A percentile compares a stretch with the other conserved stretches of the same genome.
phyloP scores from a whole-genome alignment of 2,797 vertebrate species.

The Pitangus sulphuratus region DNA sequence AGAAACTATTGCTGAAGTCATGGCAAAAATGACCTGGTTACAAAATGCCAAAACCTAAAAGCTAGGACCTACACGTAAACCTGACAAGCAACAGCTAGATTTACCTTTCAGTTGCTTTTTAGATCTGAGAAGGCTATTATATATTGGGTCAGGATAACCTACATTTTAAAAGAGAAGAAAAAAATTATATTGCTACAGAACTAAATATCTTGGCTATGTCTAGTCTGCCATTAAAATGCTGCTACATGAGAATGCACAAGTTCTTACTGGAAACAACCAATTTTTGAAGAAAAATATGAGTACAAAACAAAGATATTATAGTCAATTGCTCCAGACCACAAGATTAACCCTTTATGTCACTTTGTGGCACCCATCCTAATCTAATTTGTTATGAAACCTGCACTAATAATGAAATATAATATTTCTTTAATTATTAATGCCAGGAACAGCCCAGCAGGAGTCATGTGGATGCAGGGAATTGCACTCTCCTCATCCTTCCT shows the following conservation, averaged over 20 bases:
- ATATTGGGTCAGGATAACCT: not conserved
- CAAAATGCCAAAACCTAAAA: not conserved
- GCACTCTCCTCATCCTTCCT: not conserved
- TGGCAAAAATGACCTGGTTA: not conserved
- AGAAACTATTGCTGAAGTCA: not conserved
- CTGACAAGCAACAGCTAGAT: not conserved
- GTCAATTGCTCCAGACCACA: not conserved
- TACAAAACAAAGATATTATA: not conserved
- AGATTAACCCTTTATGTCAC: not conserved
- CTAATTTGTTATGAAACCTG: not conserved
- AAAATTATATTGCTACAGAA: not conserved
- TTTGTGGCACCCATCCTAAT: not conserved
- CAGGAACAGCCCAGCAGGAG: not conserved
- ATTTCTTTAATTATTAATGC: not conserved
- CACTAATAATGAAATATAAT: not conserved
- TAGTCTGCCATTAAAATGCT: not conserved
- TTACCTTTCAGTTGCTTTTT: not conserved
- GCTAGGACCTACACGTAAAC: not conserved
- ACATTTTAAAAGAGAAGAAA: not conserved
- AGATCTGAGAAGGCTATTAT: not conserved
- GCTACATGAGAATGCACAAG: not conserved
- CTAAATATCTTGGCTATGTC: not conserved
- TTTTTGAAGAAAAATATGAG: not conserved
- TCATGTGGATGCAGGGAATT: not conserved
- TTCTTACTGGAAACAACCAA: not conserved